Evolutionary conservation across 2,113 vertebrate genomes (phyloP).

Genomic region (Nannobrachium achirus): DNA sequence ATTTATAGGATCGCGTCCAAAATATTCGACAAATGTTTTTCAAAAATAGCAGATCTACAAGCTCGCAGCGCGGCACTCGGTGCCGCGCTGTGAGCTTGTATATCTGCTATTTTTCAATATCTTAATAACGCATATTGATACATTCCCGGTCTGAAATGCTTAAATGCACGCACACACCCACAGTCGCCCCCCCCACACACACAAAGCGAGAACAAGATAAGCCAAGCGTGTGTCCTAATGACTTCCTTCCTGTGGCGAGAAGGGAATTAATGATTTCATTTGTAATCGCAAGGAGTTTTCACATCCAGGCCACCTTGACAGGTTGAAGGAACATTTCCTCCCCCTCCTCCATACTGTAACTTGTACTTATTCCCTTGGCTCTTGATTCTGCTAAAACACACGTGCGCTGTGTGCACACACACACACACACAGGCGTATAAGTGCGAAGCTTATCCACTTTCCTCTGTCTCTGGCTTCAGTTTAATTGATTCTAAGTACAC

Average conservation of each 20-base stretch:
- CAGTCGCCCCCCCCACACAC: not conserved
- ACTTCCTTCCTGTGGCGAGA: conserved; percentile 56
- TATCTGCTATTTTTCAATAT: too few relatives aligned
- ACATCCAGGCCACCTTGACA: conserved; percentile 66
- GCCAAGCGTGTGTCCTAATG: conserved; percentile 55
- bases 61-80: too few relatives aligned
- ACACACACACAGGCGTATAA: not conserved
- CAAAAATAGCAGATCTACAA: too few relatives aligned
- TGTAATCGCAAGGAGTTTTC: conserved; percentile 61
- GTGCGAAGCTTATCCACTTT: too few relatives aligned
- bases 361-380: conserved; percentile 21
- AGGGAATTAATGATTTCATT: conserved; percentile 67
- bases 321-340: conserved; percentile 52
- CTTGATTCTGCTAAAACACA: conserved; percentile 23
- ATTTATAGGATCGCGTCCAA: too few relatives aligned
- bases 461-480: too few relatives aligned
- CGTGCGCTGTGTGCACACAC: not conserved
- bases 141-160: too few relatives aligned
- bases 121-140: too few relatives aligned
- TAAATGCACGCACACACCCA: not conserved
- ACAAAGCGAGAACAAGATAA: conserved; percentile 14
- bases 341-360: conserved; percentile 25
- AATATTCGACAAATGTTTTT: too few relatives aligned
- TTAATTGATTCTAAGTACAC: too few relatives aligned
- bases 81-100: too few relatives aligned